Base-by-base conservation (phyloP, 2,113 vertebrate genomes). In the Nestor notabilis region DNA sequence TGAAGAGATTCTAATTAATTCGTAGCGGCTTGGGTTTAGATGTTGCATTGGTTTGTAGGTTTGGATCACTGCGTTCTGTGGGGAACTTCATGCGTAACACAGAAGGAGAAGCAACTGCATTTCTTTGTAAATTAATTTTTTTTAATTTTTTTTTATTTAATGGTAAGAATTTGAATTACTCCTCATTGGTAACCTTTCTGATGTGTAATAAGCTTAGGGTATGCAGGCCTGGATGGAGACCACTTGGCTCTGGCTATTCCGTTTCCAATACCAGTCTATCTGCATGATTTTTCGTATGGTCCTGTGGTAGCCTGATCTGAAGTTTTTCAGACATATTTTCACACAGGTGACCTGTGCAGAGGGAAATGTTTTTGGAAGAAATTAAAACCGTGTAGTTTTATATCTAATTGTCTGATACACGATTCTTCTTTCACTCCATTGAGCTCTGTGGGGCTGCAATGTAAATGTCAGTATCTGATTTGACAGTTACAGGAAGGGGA, bases 81-180 rank as follows among this genome's bases (percentile, higher is more conserved):
- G 44, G 60, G 37, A 71, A 24, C 25, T 90, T 80, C 4, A 46
- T 0, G 0, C 0, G 0, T 35, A 63, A 64, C 39, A 13, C 0
- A 1, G 70, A 52, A 49, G n/a, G 13, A 77, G 25, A 83, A 92
- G 13, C 10, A 70, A 75, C 12, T 43, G 3, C 43, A 39, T 58
- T 78, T 68, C 35, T 79, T 78, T 56, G 16, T 13, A 72, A 19
- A 29, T 69, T 49, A 37, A 27, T 24, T 58, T n/a, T 39, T 39
- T 39, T 39, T 39, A 39, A 2, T 58, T 41, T 66, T 53, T 53
- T 20, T 91, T 87, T 50, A 23, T 18, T 71, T 53, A 8, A 5
- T 33, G 10, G 64, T 68, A 63, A 11, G 25, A 74, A 53, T 87
- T 65, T 70, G 4, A 81, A 70, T 90, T 86, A 33, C 10, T 83